A percentile compares a stretch with the other conserved stretches of the same genome.
Conservation (phyloP, 2,888 invertebrate species). For the Polyommatus icarus region DNA sequence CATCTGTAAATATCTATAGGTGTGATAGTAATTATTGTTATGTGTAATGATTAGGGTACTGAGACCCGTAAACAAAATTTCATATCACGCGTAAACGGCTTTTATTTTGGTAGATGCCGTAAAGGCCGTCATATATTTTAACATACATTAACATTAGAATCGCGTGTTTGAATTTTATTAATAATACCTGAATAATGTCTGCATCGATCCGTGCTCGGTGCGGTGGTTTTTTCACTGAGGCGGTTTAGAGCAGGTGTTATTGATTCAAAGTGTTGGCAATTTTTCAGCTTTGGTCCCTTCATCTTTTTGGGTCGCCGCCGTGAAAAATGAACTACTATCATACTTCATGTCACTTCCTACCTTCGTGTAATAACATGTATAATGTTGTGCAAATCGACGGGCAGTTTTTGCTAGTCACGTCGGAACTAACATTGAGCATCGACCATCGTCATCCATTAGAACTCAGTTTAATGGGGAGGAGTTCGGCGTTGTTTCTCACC, state of each 20-base stretch:
- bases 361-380: neutral
- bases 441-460: slow-evolving; percentile 5
- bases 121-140: slow-evolving; percentile 15
- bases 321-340: neutral
- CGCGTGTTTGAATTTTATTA: slow-evolving; percentile 24
- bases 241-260: neutral
- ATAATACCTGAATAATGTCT: slow-evolving; percentile 22
- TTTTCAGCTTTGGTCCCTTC: neutral
- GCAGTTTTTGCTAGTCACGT: neutral
- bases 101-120: slow-evolving; percentile 18
- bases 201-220: slow-evolving; percentile 16
- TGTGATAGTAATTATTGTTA: neutral
- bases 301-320: neutral
- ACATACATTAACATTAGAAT: slow-evolving; percentile 27
- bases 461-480: slow-evolving; percentile 3
- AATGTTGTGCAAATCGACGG: neutral
- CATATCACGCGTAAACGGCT: slow-evolving; percentile 10
- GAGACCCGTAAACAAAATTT: neutral
- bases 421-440: neutral
- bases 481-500: neutral
- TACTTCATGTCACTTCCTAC: neutral
- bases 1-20: neutral
- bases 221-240: neutral
- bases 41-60: neutral
- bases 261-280: neutral